phyloP scores from a whole-genome alignment of 2,797 vertebrate genomes.

The Threskiornis aethiopicus region DNA sequence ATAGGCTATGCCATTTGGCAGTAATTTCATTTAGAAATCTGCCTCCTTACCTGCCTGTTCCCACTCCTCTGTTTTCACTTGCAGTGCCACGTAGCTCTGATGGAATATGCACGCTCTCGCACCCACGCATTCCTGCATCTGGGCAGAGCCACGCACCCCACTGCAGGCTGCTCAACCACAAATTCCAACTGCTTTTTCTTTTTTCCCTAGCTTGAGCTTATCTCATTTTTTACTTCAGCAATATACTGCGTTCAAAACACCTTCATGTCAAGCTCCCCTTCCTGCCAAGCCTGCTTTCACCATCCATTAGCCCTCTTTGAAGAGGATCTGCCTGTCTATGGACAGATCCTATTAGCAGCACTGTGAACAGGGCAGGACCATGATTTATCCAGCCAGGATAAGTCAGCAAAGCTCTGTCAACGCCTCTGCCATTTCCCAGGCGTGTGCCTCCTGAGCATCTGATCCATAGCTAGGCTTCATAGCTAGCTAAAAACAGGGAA shows the following conservation, averaged over 20 bases:
- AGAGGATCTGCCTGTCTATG: neutral
- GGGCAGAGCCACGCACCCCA: neutral
- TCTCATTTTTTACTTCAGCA: neutral
- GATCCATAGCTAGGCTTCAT: neutral
- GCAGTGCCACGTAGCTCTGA: fast-evolving
- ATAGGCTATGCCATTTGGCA: neutral
- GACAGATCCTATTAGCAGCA: neutral
- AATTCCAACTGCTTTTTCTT: neutral
- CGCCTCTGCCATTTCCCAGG: neutral
- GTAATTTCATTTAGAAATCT: neutral
- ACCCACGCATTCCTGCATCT: fast-evolving
- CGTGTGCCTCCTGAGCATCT: neutral
- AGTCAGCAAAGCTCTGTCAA: neutral
- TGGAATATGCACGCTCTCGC: neutral
- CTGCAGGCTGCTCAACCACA: neutral
- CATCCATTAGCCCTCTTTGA: neutral
- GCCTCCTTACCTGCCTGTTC: neutral
- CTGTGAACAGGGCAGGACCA: neutral
- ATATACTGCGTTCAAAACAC: neutral
- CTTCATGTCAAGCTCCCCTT: neutral
- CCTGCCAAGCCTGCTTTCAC: neutral
- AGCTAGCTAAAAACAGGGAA: neutral
- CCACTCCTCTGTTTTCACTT: neutral
- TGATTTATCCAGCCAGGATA: neutral
- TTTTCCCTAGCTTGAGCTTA: neutral